These are phyloP conservation scores for Ethmia dodecea DNA, from an alignment of 2,888 invertebrate species.

Conservation along the genomic window DNA sequence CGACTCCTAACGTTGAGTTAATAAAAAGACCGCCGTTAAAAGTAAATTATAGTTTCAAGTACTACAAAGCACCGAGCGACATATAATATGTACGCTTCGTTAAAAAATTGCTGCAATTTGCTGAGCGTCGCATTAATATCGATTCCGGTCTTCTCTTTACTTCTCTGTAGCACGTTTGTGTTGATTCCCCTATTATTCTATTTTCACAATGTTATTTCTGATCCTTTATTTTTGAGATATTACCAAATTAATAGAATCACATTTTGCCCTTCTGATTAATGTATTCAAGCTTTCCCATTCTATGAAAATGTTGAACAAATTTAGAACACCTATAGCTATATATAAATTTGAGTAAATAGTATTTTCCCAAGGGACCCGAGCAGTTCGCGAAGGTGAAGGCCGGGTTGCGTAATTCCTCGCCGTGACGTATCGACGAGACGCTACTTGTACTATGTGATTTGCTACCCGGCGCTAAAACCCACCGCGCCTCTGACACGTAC, in stretches of 20 bases:
- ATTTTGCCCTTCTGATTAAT: too few relatives aligned
- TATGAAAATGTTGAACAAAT: constrained; percentile 20
- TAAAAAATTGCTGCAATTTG: constrained; percentile 11
- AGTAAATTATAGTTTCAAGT: too few relatives aligned
- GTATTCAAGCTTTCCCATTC: constrained; percentile 3
- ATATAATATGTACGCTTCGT: too few relatives aligned
- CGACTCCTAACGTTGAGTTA: too few relatives aligned
- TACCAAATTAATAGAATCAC: too few relatives aligned
- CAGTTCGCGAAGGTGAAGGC: constrained; percentile 34
- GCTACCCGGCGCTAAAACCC: neutral
- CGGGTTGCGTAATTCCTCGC: constrained; percentile 34
- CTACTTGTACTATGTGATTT: constrained; percentile 1
- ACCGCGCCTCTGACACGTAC: neutral
- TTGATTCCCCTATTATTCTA: too few relatives aligned
- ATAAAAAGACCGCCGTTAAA: too few relatives aligned
- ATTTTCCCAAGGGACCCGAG: constrained; percentile 15
- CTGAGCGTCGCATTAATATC: constrained; percentile 19
- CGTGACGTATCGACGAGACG: constrained; percentile 8
- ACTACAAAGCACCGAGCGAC: too few relatives aligned
- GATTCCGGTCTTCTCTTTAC: constrained; percentile 14
- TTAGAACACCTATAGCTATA: constrained; percentile 24
- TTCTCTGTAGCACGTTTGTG: too few relatives aligned
- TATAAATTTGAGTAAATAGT: constrained; percentile 22
- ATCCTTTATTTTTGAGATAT: too few relatives aligned
- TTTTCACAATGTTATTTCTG: too few relatives aligned